Conservation (phyloP, 2,797 vertebrate genomes). For the Syngnathus rostellatus region DNA sequence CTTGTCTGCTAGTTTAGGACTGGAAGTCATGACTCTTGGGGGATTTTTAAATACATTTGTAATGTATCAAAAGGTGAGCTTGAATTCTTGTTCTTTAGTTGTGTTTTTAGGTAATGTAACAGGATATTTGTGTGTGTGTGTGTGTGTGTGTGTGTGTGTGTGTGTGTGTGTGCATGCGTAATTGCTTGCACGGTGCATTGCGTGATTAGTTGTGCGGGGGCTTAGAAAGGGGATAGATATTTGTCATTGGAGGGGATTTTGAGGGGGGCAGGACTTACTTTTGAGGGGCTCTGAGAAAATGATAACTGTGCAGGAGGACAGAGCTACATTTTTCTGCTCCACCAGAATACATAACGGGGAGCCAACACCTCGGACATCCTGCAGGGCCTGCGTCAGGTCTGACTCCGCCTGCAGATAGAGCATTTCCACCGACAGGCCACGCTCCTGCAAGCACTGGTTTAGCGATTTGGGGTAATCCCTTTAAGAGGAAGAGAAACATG, state of each 20-base stretch:
- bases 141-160: too few relatives aligned
- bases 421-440: conserved; percentile 75
- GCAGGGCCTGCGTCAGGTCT: conserved; percentile 67
- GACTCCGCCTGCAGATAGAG: conserved; percentile 71
- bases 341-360: conserved; percentile 79
- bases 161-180: too few relatives aligned
- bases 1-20: neutral
- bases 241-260: conserved; percentile 12
- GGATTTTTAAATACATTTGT: neutral
- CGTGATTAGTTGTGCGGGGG: neutral
- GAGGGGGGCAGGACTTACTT: conserved; percentile 70
- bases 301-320: conserved; percentile 75
- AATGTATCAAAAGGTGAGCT: neutral
- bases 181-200: too few relatives aligned
- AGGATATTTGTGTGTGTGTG: neutral
- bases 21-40: neutral
- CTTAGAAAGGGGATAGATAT: conserved; percentile 8
- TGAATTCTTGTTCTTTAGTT: neutral
- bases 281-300: conserved; percentile 78
- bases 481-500: conserved; percentile 71
- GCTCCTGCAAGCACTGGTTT: conserved; percentile 74
- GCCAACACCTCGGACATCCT: conserved; percentile 73
- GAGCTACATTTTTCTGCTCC: conserved; percentile 70
- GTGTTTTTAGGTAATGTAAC: neutral
- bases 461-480: conserved; percentile 75